Evolutionary conservation across 2,888 invertebrate genomes (phyloP).

Genomic region (Nephrotoma guestfalica): DNA sequence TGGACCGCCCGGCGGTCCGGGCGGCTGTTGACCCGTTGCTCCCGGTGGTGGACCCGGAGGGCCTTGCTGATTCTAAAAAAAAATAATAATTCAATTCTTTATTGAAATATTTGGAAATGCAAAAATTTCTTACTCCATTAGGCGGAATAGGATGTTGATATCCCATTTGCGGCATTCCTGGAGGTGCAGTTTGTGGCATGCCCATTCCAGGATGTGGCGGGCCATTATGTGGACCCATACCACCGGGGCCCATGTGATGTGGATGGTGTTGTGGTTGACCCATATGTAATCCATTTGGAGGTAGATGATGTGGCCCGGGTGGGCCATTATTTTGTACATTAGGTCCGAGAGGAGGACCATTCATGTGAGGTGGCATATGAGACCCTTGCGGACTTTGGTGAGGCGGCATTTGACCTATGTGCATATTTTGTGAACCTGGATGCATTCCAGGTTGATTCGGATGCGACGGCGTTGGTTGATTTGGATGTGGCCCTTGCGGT

Average conservation of each 20-base stretch:
- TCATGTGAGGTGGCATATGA: slow-evolving; percentile 28
- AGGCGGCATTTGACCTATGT: not conserved
- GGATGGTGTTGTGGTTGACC: slow-evolving; percentile 30
- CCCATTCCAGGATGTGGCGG: slow-evolving; percentile 28
- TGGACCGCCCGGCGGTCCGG: slow-evolving; percentile 22
- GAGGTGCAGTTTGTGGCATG: slow-evolving; percentile 23
- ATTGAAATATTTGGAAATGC: not conserved
- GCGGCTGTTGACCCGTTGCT: slow-evolving; percentile 20
- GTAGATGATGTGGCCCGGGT: slow-evolving; percentile 39
- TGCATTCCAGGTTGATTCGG: slow-evolving; percentile 37
- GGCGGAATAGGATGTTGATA: slow-evolving; percentile 48
- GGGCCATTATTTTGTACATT: slow-evolving; percentile 29
- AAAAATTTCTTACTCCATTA: slow-evolving; percentile 22
- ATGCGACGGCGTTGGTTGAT: slow-evolving; percentile 19
- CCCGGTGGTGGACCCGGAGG: slow-evolving; percentile 32
- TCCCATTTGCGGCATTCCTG: slow-evolving; percentile 27
- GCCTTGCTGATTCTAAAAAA: slow-evolving; percentile 17
- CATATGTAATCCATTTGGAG: slow-evolving; percentile 17
- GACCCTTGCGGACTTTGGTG: slow-evolving; percentile 11
- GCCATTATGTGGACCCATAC: slow-evolving; percentile 29
- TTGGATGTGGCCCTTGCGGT: slow-evolving; percentile 12
- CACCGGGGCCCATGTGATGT: not conserved
- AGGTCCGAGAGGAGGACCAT: slow-evolving; percentile 24
- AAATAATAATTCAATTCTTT: not conserved
- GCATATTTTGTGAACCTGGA: slow-evolving; percentile 16